Base-by-base conservation (phyloP, 2,113 vertebrate species). In the Rhabdomys dilectus region DNA sequence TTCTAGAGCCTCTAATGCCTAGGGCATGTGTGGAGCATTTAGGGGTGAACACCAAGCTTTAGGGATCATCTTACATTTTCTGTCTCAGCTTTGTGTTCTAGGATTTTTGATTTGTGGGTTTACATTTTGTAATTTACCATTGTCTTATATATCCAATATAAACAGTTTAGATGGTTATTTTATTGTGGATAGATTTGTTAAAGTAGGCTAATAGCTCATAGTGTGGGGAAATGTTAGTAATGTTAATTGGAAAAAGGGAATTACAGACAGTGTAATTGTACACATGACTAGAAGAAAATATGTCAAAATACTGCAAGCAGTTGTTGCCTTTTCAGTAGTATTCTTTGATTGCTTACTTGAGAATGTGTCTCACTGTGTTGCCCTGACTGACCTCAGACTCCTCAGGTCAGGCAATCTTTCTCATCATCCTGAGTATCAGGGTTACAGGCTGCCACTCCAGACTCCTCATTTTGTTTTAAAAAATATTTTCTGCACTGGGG, bases 41-140 rank as follows among this genome's bases (percentile, higher is more conserved):
- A 75, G 68, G 39, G 77, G 56, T 17, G 26, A 34, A 56, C 45
- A 16, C 64, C 29, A 75, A 76, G 60, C 29, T 15, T 66, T 36
- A 34, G 60, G 60, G 31, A 4, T 42, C 16, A 3, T 42, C 3
- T 34, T 17, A 51, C n/a, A 91, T 15, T 70, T 60, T 58, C 42
- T 84, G 7, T 88, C 48, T 58, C 78, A n/a, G 4, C 58, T 51
- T 91, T 86, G 29, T 34, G 12, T 86, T 70, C 77, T 48, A 91
- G 82, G 62, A 58, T 95, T 81, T 94, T 66, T 53, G 76, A 56
- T 60, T 60, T 84, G 24, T 92, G 80, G 73, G 53, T 90, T 85
- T 36, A 70, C 58, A 34, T 34, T 80, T 89, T 66, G 26, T 42
- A 62, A 16, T 26, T 78, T 31, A n/a, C 51, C 48, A 29, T 66